Evolutionary conservation across 2,888 invertebrate species (phyloP).

Genomic region (Cyclophora punctaria): DNA sequence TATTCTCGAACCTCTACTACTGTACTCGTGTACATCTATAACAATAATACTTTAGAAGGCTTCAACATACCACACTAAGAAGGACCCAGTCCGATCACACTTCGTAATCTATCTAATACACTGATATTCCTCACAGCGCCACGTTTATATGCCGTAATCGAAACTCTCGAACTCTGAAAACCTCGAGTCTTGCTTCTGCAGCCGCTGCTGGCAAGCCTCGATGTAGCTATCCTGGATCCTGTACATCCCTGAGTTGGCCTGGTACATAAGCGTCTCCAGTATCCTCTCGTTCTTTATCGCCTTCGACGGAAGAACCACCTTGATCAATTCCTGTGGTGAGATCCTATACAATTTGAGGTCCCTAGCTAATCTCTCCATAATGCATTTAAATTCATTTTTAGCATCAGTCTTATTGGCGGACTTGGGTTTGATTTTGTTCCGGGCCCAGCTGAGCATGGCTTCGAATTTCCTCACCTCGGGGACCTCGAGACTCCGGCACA

Average conservation of each 20-base stretch:
- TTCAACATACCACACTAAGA: conserved; percentile 65
- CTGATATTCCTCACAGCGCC: conserved; percentile 70
- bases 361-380: conserved; percentile 92
- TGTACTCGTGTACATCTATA: conserved; percentile 63
- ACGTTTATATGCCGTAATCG: conserved; percentile 80
- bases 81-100: conserved; percentile 57
- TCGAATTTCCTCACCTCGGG: conserved; percentile 94
- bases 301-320: conserved; percentile 93
- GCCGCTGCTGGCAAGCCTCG: conserved; percentile 89
- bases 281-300: conserved; percentile 94
- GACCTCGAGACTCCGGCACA: conserved; percentile 92
- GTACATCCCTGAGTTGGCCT: conserved; percentile 95
- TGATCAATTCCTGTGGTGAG: conserved; percentile 93
- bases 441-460: conserved; percentile 94
- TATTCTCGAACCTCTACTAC: conserved; percentile 65
- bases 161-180: conserved; percentile 88
- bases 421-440: conserved; percentile 86
- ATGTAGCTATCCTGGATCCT: conserved; percentile 91
- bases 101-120: conserved; percentile 68
- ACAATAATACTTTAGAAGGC: conserved; percentile 75
- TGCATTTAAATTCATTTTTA: conserved; percentile 92
- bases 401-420: conserved; percentile 87
- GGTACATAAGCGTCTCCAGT: conserved; percentile 93
- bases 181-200: conserved; percentile 91
- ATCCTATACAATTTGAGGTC: conserved; percentile 93